Conservation (phyloP, 2,113 vertebrate species). For the Apteryx mantelli region DNA sequence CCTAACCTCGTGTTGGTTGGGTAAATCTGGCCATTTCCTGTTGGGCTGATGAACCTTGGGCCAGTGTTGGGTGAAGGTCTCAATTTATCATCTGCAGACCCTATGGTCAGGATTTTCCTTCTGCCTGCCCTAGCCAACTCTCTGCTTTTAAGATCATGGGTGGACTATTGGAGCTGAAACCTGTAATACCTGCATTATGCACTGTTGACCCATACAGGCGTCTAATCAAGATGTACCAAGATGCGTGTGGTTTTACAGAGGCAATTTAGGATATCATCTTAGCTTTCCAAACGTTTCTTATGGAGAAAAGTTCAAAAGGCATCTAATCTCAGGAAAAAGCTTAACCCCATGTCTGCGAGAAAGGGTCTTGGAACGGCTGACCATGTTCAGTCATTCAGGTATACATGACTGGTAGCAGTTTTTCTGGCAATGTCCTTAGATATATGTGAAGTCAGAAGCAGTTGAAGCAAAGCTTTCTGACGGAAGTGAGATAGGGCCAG, state of each 20-base stretch:
- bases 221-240: not conserved
- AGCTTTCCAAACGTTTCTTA: fast-evolving
- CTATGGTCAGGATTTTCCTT: not conserved
- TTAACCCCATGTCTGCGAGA: fast-evolving
- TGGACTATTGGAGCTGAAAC: not conserved
- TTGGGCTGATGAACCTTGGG: not conserved
- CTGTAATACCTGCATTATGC: fast-evolving
- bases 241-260: not conserved
- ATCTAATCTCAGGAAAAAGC: not conserved
- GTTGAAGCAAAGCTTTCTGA: not conserved
- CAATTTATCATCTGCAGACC: not conserved
- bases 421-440: not conserved
- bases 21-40: not conserved
- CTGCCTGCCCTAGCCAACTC: not conserved
- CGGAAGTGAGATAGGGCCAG: not conserved
- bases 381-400: not conserved
- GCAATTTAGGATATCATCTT: not conserved
- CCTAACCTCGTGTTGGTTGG: not conserved
- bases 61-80: fast-evolving
- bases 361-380: not conserved
- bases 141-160: not conserved
- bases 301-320: not conserved
- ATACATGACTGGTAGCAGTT: too few relatives aligned
- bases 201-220: fast-evolving
- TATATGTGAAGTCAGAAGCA: not conserved